Base-by-base conservation (phyloP, 2,888 invertebrate species). In the Callyntrura sp. region DNA sequence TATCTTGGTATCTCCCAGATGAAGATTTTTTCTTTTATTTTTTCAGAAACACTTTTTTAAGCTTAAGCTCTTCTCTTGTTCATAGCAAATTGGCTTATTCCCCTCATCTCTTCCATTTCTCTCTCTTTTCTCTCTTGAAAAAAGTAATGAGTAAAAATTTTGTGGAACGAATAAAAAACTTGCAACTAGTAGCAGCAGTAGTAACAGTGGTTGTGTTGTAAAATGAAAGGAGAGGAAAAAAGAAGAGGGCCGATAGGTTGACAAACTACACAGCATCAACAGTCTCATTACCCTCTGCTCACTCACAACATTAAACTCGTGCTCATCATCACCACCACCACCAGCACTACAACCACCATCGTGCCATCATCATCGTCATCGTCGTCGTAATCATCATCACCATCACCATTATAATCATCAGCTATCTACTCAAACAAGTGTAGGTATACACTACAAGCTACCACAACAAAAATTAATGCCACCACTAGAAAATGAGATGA, bases 31-130 rank as follows among this genome's bases (percentile, higher is more conserved):
- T 83, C 73, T 73, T 73, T 81, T 81, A 57, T 51, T 83, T 62
- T 86, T 86, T 57, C 51, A 62, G 65, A 65, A 88, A 88, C 88
- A 62, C 76, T 85, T 88, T 89, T 68, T 88, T 85, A 86, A 87
- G 86, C 86, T 83, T 70, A 83, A 82, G 83, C 82, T 86, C 83
- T 48, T 79, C 79, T 65, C 86, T 90, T 90, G 86, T 90, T 90
- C 90, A 78, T 87, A 83, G 82, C 90, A 90, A 90, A 90, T 90
- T 87, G 83, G 86, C 90, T 90, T 85, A 90, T 82, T 90, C 90
- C 90, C 86, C 83, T 90, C 85, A 85, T 90, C 83, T 81, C 86
- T 43, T 68, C 62, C 48, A 76, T 76, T 51, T 76, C 48, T 82
- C 79, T 79, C 70, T 62, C 65, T 86, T 73, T 28, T 68, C 60